Percentiles rank a stretch among this genome's conserved stretches.
Conservation (phyloP, 2,888 invertebrate species). For the Platerodrilus igneus region DNA sequence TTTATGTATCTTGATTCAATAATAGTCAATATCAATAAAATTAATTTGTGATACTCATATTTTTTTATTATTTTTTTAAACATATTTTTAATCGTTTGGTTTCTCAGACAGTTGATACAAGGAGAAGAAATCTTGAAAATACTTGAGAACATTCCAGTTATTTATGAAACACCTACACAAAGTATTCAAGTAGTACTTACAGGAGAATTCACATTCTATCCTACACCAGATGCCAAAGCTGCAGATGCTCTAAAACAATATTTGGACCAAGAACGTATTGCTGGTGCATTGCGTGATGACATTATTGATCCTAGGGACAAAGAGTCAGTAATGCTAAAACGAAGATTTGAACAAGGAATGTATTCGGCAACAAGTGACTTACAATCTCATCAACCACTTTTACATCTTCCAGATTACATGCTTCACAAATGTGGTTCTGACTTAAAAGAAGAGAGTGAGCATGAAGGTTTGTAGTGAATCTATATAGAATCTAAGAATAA, state of each 20-base stretch:
- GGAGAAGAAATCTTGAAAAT: constrained; percentile 57
- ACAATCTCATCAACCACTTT: constrained; percentile 28
- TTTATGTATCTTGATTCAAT: too few relatives aligned
- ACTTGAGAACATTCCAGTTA: constrained; percentile 59
- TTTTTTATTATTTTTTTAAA: too few relatives aligned
- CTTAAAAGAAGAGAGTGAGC: background rate
- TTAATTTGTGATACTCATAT: too few relatives aligned
- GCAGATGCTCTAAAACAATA: constrained; percentile 13
- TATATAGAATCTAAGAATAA: too few relatives aligned
- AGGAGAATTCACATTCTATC: constrained; percentile 35
- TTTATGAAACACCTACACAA: constrained; percentile 56
- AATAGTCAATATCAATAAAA: too few relatives aligned
- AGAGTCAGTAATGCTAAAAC: constrained; percentile 22
- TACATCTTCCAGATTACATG: constrained; percentile 27
- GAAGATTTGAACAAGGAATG: constrained; percentile 28
- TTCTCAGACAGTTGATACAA: constrained; percentile 57
- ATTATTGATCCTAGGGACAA: constrained; percentile 24
- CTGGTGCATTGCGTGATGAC: constrained; percentile 15
- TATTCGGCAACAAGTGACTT: constrained; percentile 31
- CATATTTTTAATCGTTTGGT: constrained; percentile 25
- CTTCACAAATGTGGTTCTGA: constrained; percentile 1
- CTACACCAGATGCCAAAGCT: constrained; percentile 10
- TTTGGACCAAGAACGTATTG: constrained; percentile 13
- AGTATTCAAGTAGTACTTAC: constrained; percentile 35
- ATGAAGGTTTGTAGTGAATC: constrained; percentile 5